Percentiles rank a stretch among this genome's conserved stretches.
Conservation (phyloP, 2,888 invertebrate genomes). For the Torymus aiolomorphi region DNA sequence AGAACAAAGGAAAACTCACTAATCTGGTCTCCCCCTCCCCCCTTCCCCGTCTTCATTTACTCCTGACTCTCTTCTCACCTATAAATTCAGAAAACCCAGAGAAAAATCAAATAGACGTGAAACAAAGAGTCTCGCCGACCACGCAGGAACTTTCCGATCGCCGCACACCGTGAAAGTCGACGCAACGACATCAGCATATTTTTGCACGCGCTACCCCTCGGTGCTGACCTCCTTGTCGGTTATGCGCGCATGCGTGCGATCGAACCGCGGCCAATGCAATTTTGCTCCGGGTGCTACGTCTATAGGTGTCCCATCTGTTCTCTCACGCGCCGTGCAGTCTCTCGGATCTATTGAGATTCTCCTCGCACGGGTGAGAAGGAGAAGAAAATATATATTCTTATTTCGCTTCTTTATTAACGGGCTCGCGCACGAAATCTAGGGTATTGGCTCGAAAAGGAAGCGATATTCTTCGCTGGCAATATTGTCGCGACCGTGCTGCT, state of each 20-base stretch:
- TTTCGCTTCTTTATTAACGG: conserved; percentile 24
- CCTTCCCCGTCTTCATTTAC: no score
- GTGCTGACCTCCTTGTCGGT: conserved; percentile 21
- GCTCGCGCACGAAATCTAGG: no score
- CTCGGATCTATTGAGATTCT: conserved; percentile 1
- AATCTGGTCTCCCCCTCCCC: no score
- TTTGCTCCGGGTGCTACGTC: conserved; percentile 10
- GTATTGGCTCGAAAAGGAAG: no score
- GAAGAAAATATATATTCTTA: background rate
- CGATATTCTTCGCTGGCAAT: no score
- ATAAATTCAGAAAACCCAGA: background rate
- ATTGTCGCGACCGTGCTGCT: no score
- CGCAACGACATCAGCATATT: conserved; percentile 33
- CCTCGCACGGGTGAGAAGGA: background rate
- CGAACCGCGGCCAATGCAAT: conserved; percentile 20
- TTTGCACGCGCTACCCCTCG: background rate
- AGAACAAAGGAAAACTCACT: no score
- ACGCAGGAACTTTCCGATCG: background rate
- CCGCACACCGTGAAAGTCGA: background rate
- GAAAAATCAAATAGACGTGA: background rate
- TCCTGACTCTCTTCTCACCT: no score
- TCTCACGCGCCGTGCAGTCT: background rate
- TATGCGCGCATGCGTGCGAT: no score
- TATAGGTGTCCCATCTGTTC: conserved; percentile 31
- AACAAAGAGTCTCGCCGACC: background rate